These are phyloP conservation scores for Phenacoccus solenopsis DNA, from an alignment of 1,140 invertebrate genomes.

Conservation along the genomic window DNA sequence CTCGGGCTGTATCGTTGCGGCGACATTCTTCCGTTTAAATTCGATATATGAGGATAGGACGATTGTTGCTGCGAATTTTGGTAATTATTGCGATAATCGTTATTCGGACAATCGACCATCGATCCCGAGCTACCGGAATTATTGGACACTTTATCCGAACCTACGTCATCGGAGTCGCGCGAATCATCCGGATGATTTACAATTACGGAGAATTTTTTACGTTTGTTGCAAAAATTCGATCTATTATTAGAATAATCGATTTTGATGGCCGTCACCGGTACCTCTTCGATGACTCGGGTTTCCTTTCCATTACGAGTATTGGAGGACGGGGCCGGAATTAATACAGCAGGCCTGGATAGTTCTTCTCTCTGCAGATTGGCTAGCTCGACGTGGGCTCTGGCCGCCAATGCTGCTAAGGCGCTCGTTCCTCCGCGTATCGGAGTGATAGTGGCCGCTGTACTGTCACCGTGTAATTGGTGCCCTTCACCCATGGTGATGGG, in stretches of 20 bases:
- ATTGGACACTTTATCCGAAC: background rate
- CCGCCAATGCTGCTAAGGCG: background rate
- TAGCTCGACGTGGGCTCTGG: slow-evolving; percentile 7
- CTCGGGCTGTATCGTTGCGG: slow-evolving; percentile 65
- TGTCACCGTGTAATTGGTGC: slow-evolving; percentile 9
- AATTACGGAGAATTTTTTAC: slow-evolving; percentile 20
- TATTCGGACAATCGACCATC: background rate
- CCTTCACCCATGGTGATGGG: slow-evolving; percentile 8
- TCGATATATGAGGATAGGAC: slow-evolving; percentile 77
- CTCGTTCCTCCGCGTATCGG: background rate
- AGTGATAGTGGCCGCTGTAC: background rate
- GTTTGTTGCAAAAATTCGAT: background rate
- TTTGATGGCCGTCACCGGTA: slow-evolving; percentile 7
- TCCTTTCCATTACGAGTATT: background rate
- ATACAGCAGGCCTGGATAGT: slow-evolving; percentile 5
- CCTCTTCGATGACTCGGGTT: background rate
- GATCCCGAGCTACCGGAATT: background rate
- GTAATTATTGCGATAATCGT: slow-evolving; percentile 33
- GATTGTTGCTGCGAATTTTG: slow-evolving; percentile 65
- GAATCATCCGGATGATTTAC: slow-evolving; percentile 21
- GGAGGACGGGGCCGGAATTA: background rate
- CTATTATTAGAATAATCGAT: slow-evolving; percentile 1
- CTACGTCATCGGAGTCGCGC: background rate
- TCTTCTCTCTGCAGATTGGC: slow-evolving; percentile 9
- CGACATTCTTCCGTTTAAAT: slow-evolving; percentile 70